Evolutionary conservation across 2,888 invertebrate species (phyloP), one percentile per base, ranked within the genome.

Genomic region (Philereme transversata): DNA sequence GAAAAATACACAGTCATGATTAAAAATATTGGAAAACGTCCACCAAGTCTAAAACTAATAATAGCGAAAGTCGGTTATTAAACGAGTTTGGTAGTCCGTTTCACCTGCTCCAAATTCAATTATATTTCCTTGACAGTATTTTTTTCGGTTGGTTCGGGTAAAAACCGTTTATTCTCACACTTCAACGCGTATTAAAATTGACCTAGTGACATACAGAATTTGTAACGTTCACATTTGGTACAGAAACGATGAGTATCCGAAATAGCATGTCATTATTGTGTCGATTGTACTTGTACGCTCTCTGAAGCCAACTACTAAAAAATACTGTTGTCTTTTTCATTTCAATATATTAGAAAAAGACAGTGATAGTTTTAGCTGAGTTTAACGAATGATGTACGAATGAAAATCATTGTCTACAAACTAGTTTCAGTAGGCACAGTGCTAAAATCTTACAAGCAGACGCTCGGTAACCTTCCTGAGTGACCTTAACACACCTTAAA

Each of bases 31-130:
- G 40, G 7, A 6, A 40, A 40, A 5, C 5, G 3, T 40, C 5
- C 1, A 36, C 36, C 4, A 7, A 6, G 40, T 6, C 6, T 5
- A 67, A 62, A 59, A 36, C 60, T 50, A 62, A 68, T 56, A 68
- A 51, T 62, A 55, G 55, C 52, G 62, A 72, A 72, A 71, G 67
- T 62, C 57, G 56, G 50, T 48, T 58, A 61, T 67, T 36, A 36
- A 36, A 36, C 36, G 55, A 61, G 70, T 71, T 69, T 49, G 45
- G 56, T 51, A 46, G 53, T 51, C 60, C 35, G 57, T 60, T 67
- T 68, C 64, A 70, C 70, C 71, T 63, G 61, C 34, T 68, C 52
- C 43, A 63, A 57, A 56, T 60, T 59, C 52, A 48, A 67, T 64
- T 62, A 59, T 11, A 45, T 62, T 65, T 61, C 47, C 61, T 65